phyloP scores from a whole-genome alignment of 2,797 vertebrate species.

The Okamejei kenojei region DNA sequence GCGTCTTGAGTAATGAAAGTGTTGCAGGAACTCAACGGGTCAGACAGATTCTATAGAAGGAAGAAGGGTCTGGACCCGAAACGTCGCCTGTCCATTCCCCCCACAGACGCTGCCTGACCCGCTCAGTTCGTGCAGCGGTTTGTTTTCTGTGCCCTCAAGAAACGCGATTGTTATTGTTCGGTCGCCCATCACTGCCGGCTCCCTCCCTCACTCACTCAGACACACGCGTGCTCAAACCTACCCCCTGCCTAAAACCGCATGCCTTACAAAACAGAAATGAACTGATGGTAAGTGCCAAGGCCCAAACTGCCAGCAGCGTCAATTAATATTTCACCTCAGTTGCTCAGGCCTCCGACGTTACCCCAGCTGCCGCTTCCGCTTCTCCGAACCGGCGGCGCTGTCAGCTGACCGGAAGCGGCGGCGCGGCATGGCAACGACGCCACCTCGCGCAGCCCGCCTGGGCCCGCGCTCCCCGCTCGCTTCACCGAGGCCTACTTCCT shows the following conservation, averaged over 20 bases:
- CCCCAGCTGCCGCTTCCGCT: slow-evolving; percentile 6
- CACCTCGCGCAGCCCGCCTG: too few relatives aligned
- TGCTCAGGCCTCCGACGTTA: not conserved
- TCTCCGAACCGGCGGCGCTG: not conserved
- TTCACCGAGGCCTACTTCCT: too few relatives aligned
- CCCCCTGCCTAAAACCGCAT: not conserved
- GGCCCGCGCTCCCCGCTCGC: too few relatives aligned
- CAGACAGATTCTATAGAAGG: too few relatives aligned
- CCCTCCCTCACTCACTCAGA: not conserved
- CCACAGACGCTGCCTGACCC: too few relatives aligned
- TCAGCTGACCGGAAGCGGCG: not conserved
- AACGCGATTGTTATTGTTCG: too few relatives aligned
- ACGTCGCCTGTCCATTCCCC: too few relatives aligned
- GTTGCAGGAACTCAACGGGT: too few relatives aligned
- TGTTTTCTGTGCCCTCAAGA: too few relatives aligned
- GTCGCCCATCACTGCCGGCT: not conserved
- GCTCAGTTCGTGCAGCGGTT: not conserved
- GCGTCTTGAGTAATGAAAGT: too few relatives aligned
- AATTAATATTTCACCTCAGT: not conserved
- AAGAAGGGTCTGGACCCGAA: too few relatives aligned
- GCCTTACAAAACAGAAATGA: not conserved
- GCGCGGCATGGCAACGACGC: not conserved
- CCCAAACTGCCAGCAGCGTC: not conserved
- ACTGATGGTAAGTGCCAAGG: not conserved
- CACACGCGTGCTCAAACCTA: not conserved